These are phyloP conservation scores for Solea solea DNA, from an alignment of 2,113 vertebrate genomes.

Conservation along the genomic window DNA sequence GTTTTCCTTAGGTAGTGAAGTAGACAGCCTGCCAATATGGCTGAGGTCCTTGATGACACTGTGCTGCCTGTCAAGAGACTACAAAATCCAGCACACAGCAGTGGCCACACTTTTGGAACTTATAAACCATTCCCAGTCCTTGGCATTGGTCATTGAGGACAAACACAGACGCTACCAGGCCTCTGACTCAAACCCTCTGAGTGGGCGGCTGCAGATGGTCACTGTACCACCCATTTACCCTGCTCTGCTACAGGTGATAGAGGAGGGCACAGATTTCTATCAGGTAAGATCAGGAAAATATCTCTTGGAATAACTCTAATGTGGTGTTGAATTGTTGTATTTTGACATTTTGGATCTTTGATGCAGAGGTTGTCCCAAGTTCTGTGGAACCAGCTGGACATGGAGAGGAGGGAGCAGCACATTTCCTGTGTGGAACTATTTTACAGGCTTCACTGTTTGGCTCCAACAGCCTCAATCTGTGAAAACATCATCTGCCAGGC, in stretches of 20 bases:
- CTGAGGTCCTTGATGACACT: conserved; percentile 92
- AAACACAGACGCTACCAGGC: conserved; percentile 88
- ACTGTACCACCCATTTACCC: conserved; percentile 91
- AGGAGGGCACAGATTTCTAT: conserved; percentile 93
- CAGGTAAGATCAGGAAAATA: conserved; percentile 79
- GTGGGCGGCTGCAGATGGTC: conserved; percentile 93
- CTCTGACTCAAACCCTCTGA: conserved; percentile 85
- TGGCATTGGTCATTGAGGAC: conserved; percentile 94
- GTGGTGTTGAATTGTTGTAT: not conserved
- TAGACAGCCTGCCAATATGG: conserved; percentile 86
- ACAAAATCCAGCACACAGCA: conserved; percentile 89
- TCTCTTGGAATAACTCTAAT: not conserved
- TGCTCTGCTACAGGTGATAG: conserved; percentile 83
- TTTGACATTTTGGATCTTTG: conserved; percentile 1
- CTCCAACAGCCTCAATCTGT: conserved; percentile 90
- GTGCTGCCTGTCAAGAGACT: conserved; percentile 90
- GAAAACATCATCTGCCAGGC: conserved; percentile 96
- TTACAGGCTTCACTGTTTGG: conserved; percentile 94
- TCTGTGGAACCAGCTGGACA: conserved; percentile 93
- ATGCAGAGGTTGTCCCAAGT: conserved; percentile 88
- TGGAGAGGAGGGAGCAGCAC: conserved; percentile 90
- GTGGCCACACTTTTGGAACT: conserved; percentile 92
- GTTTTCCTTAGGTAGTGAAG: conserved; percentile 66
- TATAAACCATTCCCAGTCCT: conserved; percentile 94
- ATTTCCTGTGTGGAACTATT: conserved; percentile 93